Conservation (phyloP, 2,113 vertebrate species). For the Callorhinus ursinus region DNA sequence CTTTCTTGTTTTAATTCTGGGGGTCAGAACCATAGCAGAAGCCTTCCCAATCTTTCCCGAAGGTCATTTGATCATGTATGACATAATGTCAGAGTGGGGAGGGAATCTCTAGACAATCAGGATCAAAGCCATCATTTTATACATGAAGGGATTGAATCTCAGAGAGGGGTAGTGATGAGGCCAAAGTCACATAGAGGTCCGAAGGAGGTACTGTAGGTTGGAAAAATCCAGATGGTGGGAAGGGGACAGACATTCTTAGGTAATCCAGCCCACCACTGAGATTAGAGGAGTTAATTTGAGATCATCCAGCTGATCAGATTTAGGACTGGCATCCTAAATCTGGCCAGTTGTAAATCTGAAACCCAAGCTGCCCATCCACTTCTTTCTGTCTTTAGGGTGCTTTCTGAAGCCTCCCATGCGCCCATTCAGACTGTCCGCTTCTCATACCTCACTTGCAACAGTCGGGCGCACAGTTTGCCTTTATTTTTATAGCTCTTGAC, state of each 20-base stretch:
- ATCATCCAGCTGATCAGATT: neutral
- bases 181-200: accelerated
- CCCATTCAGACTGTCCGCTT: neutral
- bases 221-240: neutral
- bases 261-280: neutral
- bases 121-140: neutral
- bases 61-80: neutral
- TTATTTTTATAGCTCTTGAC: neutral
- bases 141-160: neutral
- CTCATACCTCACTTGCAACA: neutral
- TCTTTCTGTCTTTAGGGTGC: neutral
- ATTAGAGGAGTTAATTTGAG: neutral
- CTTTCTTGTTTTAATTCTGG: neutral
- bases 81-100: neutral
- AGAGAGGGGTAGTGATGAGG: neutral
- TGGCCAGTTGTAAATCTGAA: neutral
- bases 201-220: neutral
- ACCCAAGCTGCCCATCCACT: neutral
- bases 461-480: neutral
- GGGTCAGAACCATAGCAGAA: neutral
- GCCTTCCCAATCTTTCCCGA: neutral
- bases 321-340: neutral
- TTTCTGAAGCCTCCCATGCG: neutral
- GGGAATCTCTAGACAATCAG: neutral
- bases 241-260: neutral